Evolutionary conservation across 1,140 invertebrate genomes (phyloP), one percentile per base, ranked within the genome.

Genomic region (Drosophila guanche): DNA sequence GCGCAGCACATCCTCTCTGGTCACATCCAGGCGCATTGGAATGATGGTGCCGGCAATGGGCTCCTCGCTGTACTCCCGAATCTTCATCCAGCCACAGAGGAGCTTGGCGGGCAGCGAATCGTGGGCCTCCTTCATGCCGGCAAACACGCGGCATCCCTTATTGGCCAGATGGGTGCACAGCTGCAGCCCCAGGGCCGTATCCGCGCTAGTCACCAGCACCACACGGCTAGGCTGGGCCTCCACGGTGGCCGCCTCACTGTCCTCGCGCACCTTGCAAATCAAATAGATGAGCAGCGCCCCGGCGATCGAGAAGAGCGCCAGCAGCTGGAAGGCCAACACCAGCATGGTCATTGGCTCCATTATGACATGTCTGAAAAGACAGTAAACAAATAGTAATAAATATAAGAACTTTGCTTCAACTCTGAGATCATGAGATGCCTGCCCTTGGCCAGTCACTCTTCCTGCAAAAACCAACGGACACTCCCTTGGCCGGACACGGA

Each of bases 311-410:
- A 95, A 95, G 14, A 96, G 92, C 1, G 95, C 95, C 53, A 95
- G 93, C 72, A 96, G 92, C 91, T 96, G 95, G 72, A 96, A 93
- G 69, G 95, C 95, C 89, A 96, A 92, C 27, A 95, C 94, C 77
- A 96, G 92, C 90, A 95, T 95, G 61, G 95, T 96, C 76, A 95
- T 94, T 59, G 95, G 94, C 90, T 96, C 95, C 95, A 96, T 96
- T 73, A 85, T 92, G 74, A 67, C 89, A 91, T 91, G 25, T 73
- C 90, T 91, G 85, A 3, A 84, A 79, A 16, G 16, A 70, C 50
- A 51, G n/a, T 33, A 58, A 55, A 57, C 16, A 16, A 27, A 43
- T 40, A 55, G 54, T 10, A 47, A 8, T 14, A 52, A 52, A 20
- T 14, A 12, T 45, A 16, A 42, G 8, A 22, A n/a, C n/a, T n/a